phyloP scores from a whole-genome alignment of 1,140 invertebrate species.

The Drosophila virilis region DNA sequence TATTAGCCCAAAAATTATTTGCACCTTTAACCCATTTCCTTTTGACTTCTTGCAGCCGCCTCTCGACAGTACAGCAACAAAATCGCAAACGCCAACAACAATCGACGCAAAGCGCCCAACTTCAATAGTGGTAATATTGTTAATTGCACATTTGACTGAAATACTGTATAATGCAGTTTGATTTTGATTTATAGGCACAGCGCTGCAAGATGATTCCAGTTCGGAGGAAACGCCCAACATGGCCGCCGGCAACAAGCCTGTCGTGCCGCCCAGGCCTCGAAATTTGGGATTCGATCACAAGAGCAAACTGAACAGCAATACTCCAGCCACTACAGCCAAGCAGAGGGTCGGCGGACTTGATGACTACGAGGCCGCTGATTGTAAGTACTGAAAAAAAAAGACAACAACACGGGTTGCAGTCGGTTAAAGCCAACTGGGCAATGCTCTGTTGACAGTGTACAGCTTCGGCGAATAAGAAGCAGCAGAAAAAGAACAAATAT shows the following conservation, averaged over 20 bases:
- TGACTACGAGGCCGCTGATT: slow-evolving; percentile 69
- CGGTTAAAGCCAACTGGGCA: too few species aligned
- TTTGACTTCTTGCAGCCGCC: slow-evolving; percentile 46
- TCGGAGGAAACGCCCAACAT: slow-evolving; percentile 87
- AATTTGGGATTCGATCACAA: slow-evolving; percentile 82
- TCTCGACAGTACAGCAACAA: slow-evolving; percentile 78
- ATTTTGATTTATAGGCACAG: slow-evolving; percentile 84
- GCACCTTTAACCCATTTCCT: neutral
- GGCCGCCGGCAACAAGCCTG: slow-evolving; percentile 86
- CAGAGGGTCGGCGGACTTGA: slow-evolving; percentile 48
- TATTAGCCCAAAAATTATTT: too few species aligned
- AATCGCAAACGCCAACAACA: slow-evolving; percentile 69
- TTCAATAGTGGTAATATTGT: slow-evolving; percentile 87
- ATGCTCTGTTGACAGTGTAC: too few species aligned
- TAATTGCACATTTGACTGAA: neutral
- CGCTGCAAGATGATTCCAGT: slow-evolving; percentile 89
- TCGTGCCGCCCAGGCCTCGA: slow-evolving; percentile 86
- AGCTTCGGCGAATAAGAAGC: too few species aligned
- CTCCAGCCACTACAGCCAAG: slow-evolving; percentile 53
- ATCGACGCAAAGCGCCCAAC: slow-evolving; percentile 86
- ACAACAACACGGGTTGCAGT: too few species aligned
- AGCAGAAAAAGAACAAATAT: too few species aligned
- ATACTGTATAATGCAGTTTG: slow-evolving; percentile 13
- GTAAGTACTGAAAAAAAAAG: slow-evolving; percentile 50
- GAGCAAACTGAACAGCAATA: slow-evolving; percentile 62